A percentile compares a stretch with the other conserved stretches of the same genome.
These are phyloP conservation scores for Pteria penguin DNA, from an alignment of 2,888 invertebrate genomes.

Conservation along the genomic window DNA sequence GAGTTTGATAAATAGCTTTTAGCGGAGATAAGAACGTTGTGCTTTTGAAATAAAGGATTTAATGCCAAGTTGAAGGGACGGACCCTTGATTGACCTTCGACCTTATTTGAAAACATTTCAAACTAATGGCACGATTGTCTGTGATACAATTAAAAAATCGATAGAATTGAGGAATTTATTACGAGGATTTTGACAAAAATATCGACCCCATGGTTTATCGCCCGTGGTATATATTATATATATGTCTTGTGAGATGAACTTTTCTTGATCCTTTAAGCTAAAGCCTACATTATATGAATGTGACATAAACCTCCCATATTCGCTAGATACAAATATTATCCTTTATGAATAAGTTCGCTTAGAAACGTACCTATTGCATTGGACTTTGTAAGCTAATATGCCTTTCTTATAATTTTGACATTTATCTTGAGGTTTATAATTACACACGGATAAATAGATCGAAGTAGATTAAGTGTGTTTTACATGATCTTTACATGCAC, in stretches of 20 bases:
- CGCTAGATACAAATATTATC: constrained; percentile 3
- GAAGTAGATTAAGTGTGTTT: too few relatives aligned
- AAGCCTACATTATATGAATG: constrained; percentile 37
- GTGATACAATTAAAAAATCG: constrained; percentile 31
- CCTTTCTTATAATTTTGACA: not conserved
- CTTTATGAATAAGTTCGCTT: constrained; percentile 23
- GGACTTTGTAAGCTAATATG: not conserved
- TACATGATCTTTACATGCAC: too few relatives aligned
- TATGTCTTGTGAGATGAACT: constrained; percentile 35
- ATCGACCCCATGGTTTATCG: constrained; percentile 21
- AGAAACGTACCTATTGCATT: constrained; percentile 21
- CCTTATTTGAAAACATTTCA: constrained; percentile 20
- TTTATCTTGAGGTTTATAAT: not conserved
- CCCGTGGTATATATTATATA: constrained; percentile 30
- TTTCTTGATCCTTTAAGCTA: constrained; percentile 31
- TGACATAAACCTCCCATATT: constrained; percentile 22
- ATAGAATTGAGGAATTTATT: constrained; percentile 37
- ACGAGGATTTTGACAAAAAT: constrained; percentile 32
- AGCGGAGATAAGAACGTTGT: not conserved
- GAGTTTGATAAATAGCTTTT: constrained; percentile 31
- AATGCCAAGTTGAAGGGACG: constrained; percentile 14
- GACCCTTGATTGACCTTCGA: constrained; percentile 26
- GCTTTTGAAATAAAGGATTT: constrained; percentile 4
- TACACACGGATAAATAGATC: too few relatives aligned
- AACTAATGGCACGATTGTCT: constrained; percentile 24